Evolutionary conservation across 1,140 invertebrate species (phyloP), one percentile per base, ranked within the genome.

Genomic region (Drosophila pruinosa): DNA sequence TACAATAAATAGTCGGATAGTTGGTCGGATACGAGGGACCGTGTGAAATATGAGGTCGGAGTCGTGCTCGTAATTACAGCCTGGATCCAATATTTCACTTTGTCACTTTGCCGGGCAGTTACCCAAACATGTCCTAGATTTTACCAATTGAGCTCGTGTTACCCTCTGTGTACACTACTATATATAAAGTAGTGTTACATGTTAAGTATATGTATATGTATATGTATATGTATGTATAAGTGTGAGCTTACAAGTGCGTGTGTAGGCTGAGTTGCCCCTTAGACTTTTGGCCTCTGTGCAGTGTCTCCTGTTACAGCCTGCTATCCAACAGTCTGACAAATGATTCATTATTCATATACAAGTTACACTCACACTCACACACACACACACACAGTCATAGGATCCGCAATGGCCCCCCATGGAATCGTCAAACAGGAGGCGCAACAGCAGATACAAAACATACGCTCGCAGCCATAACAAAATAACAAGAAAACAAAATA

Each of bases 311-410:
- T 77, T 80, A 70, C 79, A 47, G 62, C 47, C 36, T 36, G 34
- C 69, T 56, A 58, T 26, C 72, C 54, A 81, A 77, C 57, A 71
- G 62, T 54, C 78, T 63, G 73, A 72, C 82, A 86, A 86, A 86
- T 86, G 82, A 86, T 86, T 81, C 77, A 86, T 86, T 86, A 86
- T 86, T 88, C 81, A 86, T 86, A 86, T 39, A 74, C 43, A 73
- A 48, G 39, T 28, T 22, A 58, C 43, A 65, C 24, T 7, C 28
- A 62, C 58, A 54, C 26, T 41, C 34, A 48, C 17, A 64, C 31
- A 15, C 48, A 38, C 26, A 28, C 41, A 47, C 48, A 64, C 39
- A 50, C 24, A 63, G 28, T 22, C 12, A 53, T 15, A 59, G 50
- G 43, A 6, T 61, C 10, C 56, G 26, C 69, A 80, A 85, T 77